Evolutionary conservation across 2,113 vertebrate species (phyloP).

Genomic region (Tympanuchus pallidicinctus): DNA sequence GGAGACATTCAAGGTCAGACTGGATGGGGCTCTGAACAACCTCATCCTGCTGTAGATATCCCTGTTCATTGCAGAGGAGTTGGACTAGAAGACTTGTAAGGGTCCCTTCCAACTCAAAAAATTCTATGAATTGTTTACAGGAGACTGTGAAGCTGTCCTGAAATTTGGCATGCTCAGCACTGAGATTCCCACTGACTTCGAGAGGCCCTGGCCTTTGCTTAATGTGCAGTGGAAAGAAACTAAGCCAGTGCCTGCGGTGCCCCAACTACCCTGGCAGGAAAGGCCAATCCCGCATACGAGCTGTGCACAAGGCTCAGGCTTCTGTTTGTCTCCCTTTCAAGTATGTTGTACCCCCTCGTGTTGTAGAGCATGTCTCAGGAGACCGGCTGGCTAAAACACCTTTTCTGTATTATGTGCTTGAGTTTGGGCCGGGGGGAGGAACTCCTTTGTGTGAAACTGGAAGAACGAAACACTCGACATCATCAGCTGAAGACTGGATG

Average conservation of each 20-base stretch:
- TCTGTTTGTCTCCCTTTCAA: background rate
- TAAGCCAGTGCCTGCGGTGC: rapidly evolving
- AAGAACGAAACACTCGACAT: background rate
- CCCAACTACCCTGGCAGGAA: rapidly evolving
- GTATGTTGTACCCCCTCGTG: background rate
- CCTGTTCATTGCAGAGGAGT: too few species aligned
- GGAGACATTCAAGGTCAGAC: too few species aligned
- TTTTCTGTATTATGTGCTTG: background rate
- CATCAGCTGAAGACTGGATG: background rate
- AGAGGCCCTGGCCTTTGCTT: background rate
- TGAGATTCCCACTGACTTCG: rapidly evolving
- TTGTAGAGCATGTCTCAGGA: background rate
- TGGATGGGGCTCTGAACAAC: too few species aligned
- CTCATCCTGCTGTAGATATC: too few species aligned
- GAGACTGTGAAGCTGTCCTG: background rate
- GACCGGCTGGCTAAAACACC: background rate
- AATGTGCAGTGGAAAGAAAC: background rate
- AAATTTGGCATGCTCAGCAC: background rate
- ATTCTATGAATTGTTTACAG: background rate
- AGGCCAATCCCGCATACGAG: background rate
- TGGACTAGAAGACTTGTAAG: too few species aligned
- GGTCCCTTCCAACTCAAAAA: too few species aligned
- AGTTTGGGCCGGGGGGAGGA: background rate
- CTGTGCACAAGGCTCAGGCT: background rate
- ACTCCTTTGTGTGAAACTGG: background rate